phyloP scores from a whole-genome alignment of 1,140 invertebrate species.

The Chrysoperla carnea region DNA sequence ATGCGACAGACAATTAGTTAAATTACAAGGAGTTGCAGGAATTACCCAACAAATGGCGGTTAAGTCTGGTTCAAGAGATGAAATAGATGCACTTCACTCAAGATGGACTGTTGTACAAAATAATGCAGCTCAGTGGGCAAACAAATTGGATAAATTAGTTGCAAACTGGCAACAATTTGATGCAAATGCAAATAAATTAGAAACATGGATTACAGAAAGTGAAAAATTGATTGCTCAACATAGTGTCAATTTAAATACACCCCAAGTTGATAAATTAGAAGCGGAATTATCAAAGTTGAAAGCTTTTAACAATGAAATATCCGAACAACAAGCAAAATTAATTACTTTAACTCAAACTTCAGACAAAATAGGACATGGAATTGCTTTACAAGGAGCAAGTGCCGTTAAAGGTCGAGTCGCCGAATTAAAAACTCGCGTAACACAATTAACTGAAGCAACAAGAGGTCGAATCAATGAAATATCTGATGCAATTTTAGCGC shows the following conservation, averaged over 20 bases:
- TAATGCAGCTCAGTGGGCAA: constrained; percentile 48
- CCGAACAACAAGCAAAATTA: constrained; percentile 62
- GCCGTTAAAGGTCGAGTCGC: constrained; percentile 49
- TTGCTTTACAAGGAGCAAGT: constrained; percentile 56
- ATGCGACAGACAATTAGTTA: constrained; percentile 55
- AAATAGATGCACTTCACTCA: constrained; percentile 64
- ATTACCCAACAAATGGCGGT: constrained; percentile 54
- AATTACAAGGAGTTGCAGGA: constrained; percentile 48
- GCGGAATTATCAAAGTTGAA: constrained; percentile 51
- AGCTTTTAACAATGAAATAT: constrained; percentile 62
- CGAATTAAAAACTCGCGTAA: constrained; percentile 52
- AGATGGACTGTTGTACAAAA: constrained; percentile 62
- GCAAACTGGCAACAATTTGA: constrained; percentile 66
- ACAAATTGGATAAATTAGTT: constrained; percentile 61
- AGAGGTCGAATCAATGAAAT: constrained; percentile 56
- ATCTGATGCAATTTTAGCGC: constrained; percentile 57
- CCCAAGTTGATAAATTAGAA: constrained; percentile 51
- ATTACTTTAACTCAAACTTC: constrained; percentile 59
- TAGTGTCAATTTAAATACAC: constrained; percentile 38
- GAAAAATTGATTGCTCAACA: constrained; percentile 34
- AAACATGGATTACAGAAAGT: constrained; percentile 50
- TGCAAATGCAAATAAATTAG: constrained; percentile 45
- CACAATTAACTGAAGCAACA: constrained; percentile 49
- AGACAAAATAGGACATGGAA: constrained; percentile 54
- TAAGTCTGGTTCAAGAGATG: constrained; percentile 54